These are phyloP conservation scores for Aricia agestis DNA, from an alignment of 1,140 invertebrate species.

Conservation along the genomic window DNA sequence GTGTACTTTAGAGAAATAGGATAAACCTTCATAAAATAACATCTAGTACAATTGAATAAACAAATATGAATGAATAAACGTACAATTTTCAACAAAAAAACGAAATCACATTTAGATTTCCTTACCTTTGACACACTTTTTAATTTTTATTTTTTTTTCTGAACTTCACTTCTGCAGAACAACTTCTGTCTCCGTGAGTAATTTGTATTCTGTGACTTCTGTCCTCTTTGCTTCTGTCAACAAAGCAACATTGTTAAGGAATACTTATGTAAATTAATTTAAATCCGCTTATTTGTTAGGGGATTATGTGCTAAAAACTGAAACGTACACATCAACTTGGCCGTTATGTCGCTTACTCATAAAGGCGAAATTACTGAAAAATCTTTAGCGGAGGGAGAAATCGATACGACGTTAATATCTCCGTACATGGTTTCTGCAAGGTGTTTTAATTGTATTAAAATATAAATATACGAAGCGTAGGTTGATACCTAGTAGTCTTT, in stretches of 20 bases:
- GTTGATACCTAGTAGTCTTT: neutral
- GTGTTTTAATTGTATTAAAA: slow-evolving; percentile 31
- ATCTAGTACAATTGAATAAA: too few species aligned
- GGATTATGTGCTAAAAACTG: neutral
- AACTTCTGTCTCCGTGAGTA: neutral
- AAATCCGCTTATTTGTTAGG: slow-evolving; percentile 1
- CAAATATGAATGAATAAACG: too few species aligned
- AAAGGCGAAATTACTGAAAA: slow-evolving; percentile 33
- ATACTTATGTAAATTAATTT: neutral
- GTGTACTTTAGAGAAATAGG: too few species aligned
- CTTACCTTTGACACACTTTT: too few species aligned
- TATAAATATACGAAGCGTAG: neutral
- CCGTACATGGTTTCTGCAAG: slow-evolving; percentile 46
- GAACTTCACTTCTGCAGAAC: too few species aligned
- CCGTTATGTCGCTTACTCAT: neutral
- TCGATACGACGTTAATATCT: slow-evolving; percentile 44
- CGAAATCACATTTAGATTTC: too few species aligned
- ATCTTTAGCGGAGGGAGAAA: slow-evolving; percentile 37
- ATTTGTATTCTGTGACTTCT: too few species aligned
- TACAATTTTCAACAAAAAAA: too few species aligned
- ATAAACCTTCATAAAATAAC: too few species aligned
- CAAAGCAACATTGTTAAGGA: neutral
- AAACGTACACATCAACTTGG: neutral
- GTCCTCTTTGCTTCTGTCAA: neutral
- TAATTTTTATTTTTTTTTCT: too few species aligned